Conservation (phyloP, 2,797 vertebrate genomes). For the Atherinosoma microstoma region DNA sequence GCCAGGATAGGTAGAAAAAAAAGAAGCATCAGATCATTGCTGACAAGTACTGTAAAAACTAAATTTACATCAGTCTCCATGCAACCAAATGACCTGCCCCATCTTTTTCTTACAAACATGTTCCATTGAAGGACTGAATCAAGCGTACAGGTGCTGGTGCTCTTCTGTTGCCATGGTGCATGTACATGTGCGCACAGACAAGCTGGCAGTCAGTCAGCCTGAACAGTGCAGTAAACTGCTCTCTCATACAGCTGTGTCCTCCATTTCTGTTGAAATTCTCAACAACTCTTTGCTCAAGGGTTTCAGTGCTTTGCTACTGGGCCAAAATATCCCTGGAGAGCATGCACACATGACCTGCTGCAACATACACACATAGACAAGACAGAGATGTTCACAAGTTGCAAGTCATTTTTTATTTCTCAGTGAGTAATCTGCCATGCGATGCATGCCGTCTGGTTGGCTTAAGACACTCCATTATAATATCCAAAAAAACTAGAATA, state of each 20-base stretch:
- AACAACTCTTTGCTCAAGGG: constrained; percentile 22
- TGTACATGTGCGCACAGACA: constrained; percentile 11
- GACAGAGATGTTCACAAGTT: too few relatives aligned
- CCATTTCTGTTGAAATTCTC: constrained; percentile 14
- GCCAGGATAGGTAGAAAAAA: not conserved
- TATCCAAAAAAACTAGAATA: too few relatives aligned
- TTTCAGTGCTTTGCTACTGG: constrained; percentile 14
- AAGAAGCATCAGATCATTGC: not conserved
- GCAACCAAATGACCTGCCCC: not conserved
- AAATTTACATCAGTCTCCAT: not conserved
- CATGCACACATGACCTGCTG: too few relatives aligned
- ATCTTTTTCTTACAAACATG: constrained; percentile 9
- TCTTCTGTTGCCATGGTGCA: constrained; percentile 26
- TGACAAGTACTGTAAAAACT: not conserved
- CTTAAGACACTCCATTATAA: too few relatives aligned
- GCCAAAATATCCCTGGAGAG: constrained; percentile 20
- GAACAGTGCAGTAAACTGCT: constrained; percentile 28
- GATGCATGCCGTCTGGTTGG: too few relatives aligned
- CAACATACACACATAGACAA: not conserved
- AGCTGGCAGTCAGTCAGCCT: constrained; percentile 22
- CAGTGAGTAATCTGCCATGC: too few relatives aligned
- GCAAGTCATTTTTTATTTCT: too few relatives aligned
- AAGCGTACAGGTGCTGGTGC: not conserved
- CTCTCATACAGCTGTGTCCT: constrained; percentile 1
- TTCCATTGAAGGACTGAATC: not conserved